Conservation (phyloP, 2,888 invertebrate species). For the Isotomurus palustris region DNA sequence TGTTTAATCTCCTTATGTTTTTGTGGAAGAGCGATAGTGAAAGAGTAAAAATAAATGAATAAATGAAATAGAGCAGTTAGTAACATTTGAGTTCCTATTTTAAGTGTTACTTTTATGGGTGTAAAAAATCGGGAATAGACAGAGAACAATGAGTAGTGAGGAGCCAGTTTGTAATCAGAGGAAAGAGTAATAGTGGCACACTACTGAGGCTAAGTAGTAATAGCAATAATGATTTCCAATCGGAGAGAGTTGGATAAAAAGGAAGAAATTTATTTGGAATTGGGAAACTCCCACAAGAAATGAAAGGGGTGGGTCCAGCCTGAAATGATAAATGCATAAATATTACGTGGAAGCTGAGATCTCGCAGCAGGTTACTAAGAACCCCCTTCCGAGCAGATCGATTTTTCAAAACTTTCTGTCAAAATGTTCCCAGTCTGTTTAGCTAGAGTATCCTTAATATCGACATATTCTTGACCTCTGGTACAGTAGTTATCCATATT, state of each 20-base stretch:
- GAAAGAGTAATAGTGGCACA: background rate
- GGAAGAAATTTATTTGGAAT: conserved; percentile 42
- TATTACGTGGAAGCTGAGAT: conserved; percentile 45
- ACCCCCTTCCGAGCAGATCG: conserved; percentile 46
- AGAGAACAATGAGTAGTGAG: too few relatives aligned
- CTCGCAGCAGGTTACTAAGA: conserved; percentile 47
- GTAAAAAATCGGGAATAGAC: too few relatives aligned
- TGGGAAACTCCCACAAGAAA: conserved; percentile 36
- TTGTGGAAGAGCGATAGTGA: too few relatives aligned
- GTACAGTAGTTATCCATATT: conserved; percentile 45
- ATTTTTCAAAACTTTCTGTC: conserved; percentile 44
- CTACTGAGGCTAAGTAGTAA: background rate
- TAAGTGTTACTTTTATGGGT: conserved; percentile 5
- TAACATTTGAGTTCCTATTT: conserved; percentile 7
- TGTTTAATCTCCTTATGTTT: too few relatives aligned
- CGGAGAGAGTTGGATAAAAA: conserved; percentile 22
- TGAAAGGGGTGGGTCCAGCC: conserved; percentile 37
- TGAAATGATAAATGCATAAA: conserved; percentile 46
- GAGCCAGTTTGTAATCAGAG: conserved; percentile 4
- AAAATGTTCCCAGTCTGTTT: conserved; percentile 7
- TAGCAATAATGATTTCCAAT: conserved; percentile 23
- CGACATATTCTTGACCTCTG: conserved; percentile 43
- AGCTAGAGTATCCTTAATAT: too few relatives aligned
- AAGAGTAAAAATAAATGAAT: too few relatives aligned
- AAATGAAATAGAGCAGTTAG: too few relatives aligned